Evolutionary conservation across 2,113 vertebrate genomes (phyloP), one percentile per base, ranked within the genome.

Genomic region (Aramus guarauna): DNA sequence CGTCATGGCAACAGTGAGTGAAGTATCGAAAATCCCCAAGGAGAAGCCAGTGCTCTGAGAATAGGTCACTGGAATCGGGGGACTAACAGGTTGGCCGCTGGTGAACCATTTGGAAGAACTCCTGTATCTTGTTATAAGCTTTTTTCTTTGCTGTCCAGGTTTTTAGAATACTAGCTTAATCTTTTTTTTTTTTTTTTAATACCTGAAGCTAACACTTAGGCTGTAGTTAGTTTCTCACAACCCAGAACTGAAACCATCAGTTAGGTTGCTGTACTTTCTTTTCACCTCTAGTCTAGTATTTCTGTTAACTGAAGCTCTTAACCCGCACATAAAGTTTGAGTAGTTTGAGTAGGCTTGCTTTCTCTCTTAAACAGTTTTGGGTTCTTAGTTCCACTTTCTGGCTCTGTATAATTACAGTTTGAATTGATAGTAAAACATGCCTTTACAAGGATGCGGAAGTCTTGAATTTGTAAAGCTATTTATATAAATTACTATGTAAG

Each of bases 1-100:
- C 99, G 99, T 99, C 99, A 99, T 99, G 99, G 99, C 99, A 99
- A 99, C 99, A 99, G 99, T 99, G 99, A 99, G 99, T 98, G 98
- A 99, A 99, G 99, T 99, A 98, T 99, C 96, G 99, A 99, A 99
- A 98, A 99, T 99, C 99, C 99, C 99, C 99, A 98, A 98, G 99
- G 99, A 99, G 99, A 99, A 99, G 99, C 99, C 99, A 99, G 99
- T 99, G 99, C 99, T 99, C 99, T 99, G 99, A 99, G 99, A 99
- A 99, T 98, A 98, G 99, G 99, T 99, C 99, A 99, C 99, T 99
- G 99, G 99, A 99, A 99, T 94, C 99, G 99, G 99, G 97, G 99
- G 99, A 99, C 99, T 98, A 99, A 99, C 99, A 99, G 99, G 99
- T 99, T 99, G 99, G 99, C 99, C 99, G 98, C 99, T 99, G 99